phyloP scores from a whole-genome alignment of 2,888 invertebrate species.

The Chrysotoxum bicinctum region DNA sequence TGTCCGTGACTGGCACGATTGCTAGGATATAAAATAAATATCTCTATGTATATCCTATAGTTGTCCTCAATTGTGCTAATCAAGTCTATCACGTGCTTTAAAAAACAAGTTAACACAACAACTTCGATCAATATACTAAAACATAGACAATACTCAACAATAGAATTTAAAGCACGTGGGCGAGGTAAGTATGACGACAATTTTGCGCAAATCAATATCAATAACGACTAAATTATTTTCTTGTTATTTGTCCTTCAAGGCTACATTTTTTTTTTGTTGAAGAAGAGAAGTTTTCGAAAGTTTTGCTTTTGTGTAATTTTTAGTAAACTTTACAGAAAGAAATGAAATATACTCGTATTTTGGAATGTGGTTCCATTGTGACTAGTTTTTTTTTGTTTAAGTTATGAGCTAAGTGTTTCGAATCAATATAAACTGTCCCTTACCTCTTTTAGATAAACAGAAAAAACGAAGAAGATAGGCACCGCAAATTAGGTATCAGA shows the following conservation, averaged over 20 bases:
- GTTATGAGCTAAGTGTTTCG: not conserved
- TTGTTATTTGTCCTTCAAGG: not conserved
- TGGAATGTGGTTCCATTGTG: too few relatives aligned
- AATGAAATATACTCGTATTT: too few relatives aligned
- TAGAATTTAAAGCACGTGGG: not conserved
- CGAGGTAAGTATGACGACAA: constrained; percentile 12
- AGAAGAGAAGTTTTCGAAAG: not conserved
- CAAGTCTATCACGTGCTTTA: not conserved
- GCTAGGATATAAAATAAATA: not conserved
- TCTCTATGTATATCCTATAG: not conserved
- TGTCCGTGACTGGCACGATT: constrained; percentile 61
- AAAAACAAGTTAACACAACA: not conserved
- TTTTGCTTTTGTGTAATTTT: not conserved
- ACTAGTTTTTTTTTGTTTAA: too few relatives aligned
- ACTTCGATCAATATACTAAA: constrained; percentile 13
- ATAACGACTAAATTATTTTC: too few relatives aligned
- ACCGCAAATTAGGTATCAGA: too few relatives aligned
- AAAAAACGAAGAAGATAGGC: too few relatives aligned
- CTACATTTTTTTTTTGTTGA: not conserved
- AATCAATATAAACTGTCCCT: not conserved
- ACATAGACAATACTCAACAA: too few relatives aligned
- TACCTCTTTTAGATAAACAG: too few relatives aligned
- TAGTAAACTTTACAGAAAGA: too few relatives aligned
- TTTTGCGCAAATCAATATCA: constrained; percentile 5
- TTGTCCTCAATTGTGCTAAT: constrained; percentile 39